phyloP scores from a whole-genome alignment of 2,113 vertebrate genomes.

The Ptilorrhoa leucosticta region DNA sequence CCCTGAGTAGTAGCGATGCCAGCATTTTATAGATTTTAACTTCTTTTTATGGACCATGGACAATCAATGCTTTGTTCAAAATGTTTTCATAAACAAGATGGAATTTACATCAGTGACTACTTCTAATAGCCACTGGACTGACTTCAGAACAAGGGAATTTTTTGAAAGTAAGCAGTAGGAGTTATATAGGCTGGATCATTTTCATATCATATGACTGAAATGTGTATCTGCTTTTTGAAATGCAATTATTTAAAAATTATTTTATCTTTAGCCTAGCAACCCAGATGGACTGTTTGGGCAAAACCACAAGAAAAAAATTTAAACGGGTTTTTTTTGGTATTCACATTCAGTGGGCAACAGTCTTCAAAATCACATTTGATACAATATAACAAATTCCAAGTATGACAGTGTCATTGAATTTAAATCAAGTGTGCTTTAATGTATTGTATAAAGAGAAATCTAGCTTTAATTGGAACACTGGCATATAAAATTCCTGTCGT shows the following conservation, averaged over 20 bases:
- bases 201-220: constrained; percentile 14
- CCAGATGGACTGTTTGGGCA: background rate
- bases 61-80: constrained; percentile 60
- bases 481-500: background rate
- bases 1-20: constrained; percentile 10
- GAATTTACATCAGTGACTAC: constrained; percentile 49
- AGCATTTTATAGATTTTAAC: constrained; percentile 42
- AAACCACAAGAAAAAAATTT: background rate
- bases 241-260: background rate
- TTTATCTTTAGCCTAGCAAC: background rate
- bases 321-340: background rate
- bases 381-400: background rate
- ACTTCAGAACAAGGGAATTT: constrained; percentile 60
- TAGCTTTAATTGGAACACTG: background rate
- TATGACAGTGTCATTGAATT: background rate
- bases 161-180: constrained; percentile 41
- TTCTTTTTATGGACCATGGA: constrained; percentile 24
- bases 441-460: background rate
- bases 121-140: constrained; percentile 33
- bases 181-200: constrained; percentile 18
- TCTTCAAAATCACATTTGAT: background rate
- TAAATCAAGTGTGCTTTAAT: background rate
- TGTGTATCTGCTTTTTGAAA: background rate
- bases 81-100: constrained; percentile 60
- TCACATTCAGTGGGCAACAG: background rate